Evolutionary conservation across 2,888 invertebrate species (phyloP), one percentile per base, ranked within the genome.

Genomic region (Aplocera efformata): DNA sequence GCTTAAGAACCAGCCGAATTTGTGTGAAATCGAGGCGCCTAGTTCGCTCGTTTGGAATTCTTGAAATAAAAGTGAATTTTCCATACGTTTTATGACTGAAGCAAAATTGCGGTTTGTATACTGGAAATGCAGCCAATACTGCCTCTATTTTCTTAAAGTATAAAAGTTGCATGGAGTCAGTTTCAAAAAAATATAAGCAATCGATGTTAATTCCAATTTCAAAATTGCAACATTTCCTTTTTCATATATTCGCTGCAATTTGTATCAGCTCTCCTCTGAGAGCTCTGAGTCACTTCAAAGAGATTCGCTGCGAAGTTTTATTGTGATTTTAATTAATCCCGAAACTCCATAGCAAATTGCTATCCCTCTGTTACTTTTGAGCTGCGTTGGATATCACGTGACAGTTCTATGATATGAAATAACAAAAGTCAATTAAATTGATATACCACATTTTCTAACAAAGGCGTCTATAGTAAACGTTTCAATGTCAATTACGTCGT

Each of bases 401-500:
- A 17, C 13, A 17, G 13, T 5, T 17, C 13, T 17, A 17, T 17
- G 13, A 17, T 3, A 17, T 5, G 2, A 17, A 17, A 2, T 17
- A 17, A 17, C 13, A 17, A 17, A n/a, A 17, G 13, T 3, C 13
- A 17, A 17, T 17, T 17, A n/a, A n/a, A n/a, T n/a, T n/a, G n/a
- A n/a, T n/a, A n/a, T n/a, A n/a, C 13, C 13, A 17, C 13, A 5
- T 3, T 5, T 17, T 17, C 13, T 17, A 17, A 25, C 20, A 37
- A 42, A 41, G 33, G 33, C 30, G 32, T 20, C 23, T 39, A 33
- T 53, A 48, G 56, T 58, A 49, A 59, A 55, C 55, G 50, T 35
- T 36, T 49, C 54, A 56, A 48, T 56, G 56, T 58, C 59, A 58
- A 55, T 61, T 54, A 52, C 55, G 58, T 56, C 53, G 56, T 45